Conservation (phyloP, 2,888 invertebrate species). For the Netelia fuscicornis region DNA sequence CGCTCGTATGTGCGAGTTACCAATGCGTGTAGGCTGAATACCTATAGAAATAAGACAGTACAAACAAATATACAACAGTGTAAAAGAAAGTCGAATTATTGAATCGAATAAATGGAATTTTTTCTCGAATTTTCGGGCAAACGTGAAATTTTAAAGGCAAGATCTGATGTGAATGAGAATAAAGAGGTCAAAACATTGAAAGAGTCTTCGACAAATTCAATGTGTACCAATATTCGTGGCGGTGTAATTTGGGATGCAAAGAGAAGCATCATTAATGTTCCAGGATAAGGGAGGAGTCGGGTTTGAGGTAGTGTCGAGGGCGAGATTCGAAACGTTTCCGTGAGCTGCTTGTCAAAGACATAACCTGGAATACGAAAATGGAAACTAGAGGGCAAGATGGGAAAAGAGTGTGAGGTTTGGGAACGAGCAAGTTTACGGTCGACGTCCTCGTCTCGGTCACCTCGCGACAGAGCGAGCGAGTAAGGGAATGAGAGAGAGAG, state of each 20-base stretch:
- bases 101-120: neutral
- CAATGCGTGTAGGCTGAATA: neutral
- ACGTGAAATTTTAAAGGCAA: neutral
- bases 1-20: slow-evolving; percentile 36
- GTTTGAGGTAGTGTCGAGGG: slow-evolving; percentile 16
- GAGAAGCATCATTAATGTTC: slow-evolving; percentile 44
- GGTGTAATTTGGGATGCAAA: slow-evolving; percentile 54
- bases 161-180: neutral
- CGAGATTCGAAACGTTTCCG: slow-evolving; percentile 49
- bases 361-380: slow-evolving; percentile 54
- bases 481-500: too few relatives aligned
- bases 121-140: neutral
- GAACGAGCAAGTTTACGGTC: slow-evolving; percentile 55
- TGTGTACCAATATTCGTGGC: slow-evolving; percentile 16
- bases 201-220: slow-evolving; percentile 7
- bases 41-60: neutral
- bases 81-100: neutral
- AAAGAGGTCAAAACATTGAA: neutral
- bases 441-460: slow-evolving; percentile 34
- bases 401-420: slow-evolving; percentile 40
- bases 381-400: slow-evolving; percentile 41
- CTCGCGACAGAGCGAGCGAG: slow-evolving; percentile 20
- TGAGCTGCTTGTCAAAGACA: slow-evolving; percentile 67
- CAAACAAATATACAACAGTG: neutral
- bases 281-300: neutral